Percentiles rank a stretch among this genome's conserved stretches.
phyloP scores from a whole-genome alignment of 2,888 invertebrate genomes.

The Frankliniella intonsa region DNA sequence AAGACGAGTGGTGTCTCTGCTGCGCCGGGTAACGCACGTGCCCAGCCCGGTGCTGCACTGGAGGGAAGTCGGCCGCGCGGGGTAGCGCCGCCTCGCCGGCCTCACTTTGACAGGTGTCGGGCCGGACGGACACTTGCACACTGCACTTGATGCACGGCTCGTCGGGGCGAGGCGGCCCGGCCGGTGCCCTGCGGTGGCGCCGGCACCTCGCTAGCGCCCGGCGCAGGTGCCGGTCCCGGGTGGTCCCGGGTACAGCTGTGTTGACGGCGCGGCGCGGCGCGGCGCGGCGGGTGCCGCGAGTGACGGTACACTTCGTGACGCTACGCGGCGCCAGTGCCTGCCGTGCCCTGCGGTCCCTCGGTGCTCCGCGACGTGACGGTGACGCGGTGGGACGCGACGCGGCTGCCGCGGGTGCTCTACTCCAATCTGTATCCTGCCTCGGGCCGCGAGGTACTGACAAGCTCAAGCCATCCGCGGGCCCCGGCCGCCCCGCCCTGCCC shows the following conservation, averaged over 20 bases:
- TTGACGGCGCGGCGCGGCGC: not conserved
- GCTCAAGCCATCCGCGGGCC: no score
- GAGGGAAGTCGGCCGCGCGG: not conserved
- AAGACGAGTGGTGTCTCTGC: no score
- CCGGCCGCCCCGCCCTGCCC: not conserved
- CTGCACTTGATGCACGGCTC: not conserved
- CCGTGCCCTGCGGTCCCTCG: not conserved
- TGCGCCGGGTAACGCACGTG: no score
- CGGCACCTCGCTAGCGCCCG: conserved; percentile 24
- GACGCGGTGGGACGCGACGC: not conserved
- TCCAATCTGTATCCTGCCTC: not conserved
- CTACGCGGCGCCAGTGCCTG: not conserved
- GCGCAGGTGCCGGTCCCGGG: conserved; percentile 8
- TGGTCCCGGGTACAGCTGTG: no score
- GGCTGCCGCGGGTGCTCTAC: not conserved
- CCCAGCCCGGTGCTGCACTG: no score
- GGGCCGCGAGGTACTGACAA: no score
- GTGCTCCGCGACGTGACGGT: not conserved
- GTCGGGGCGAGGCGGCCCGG: not conserved
- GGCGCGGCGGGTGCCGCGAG: conserved; percentile 34
- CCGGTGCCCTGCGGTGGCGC: not conserved
- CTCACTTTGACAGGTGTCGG: not conserved
- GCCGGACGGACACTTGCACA: not conserved
- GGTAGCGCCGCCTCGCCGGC: not conserved
- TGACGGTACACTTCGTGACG: conserved; percentile 37